Evolutionary conservation across 2,888 invertebrate species (phyloP).

Genomic region (Drosophila nr. perissopoda): DNA sequence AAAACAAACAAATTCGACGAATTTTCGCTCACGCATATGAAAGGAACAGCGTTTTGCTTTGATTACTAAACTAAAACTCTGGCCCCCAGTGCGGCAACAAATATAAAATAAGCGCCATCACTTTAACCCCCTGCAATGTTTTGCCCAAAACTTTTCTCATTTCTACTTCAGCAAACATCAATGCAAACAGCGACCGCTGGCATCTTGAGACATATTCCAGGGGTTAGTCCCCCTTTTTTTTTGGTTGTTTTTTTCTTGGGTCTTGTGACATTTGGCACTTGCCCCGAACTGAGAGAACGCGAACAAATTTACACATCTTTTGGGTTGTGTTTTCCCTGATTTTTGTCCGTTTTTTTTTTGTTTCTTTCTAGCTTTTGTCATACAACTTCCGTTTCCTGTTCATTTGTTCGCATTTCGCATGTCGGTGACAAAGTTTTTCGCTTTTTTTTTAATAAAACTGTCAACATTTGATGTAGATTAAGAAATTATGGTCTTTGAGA

Average conservation of each 20-base stretch:
- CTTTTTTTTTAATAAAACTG: slow-evolving; percentile 75
- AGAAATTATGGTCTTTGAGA: slow-evolving; percentile 71
- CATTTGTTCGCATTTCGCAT: slow-evolving; percentile 78
- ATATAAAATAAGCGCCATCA: slow-evolving; percentile 67
- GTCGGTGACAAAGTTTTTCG: slow-evolving; percentile 53
- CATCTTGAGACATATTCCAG: slow-evolving; percentile 57
- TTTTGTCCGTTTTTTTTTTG: slow-evolving; percentile 38
- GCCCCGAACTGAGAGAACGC: slow-evolving; percentile 44
- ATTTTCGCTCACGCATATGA: slow-evolving; percentile 28
- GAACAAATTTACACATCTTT: slow-evolving; percentile 76
- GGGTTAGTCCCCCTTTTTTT: slow-evolving; percentile 29
- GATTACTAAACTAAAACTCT: slow-evolving; percentile 77
- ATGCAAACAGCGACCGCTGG: slow-evolving; percentile 64
- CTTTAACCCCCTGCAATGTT: slow-evolving; percentile 19
- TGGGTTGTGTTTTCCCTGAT: slow-evolving; percentile 37
- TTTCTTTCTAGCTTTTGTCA: slow-evolving; percentile 53
- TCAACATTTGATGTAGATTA: slow-evolving; percentile 80
- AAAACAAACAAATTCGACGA: slow-evolving; percentile 77
- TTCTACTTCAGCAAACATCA: slow-evolving; percentile 77
- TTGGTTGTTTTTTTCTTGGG: slow-evolving; percentile 5
- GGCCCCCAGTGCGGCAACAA: slow-evolving; percentile 36
- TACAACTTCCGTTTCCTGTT: slow-evolving; percentile 79
- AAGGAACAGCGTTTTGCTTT: slow-evolving; percentile 52
- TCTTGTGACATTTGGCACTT: slow-evolving; percentile 77
- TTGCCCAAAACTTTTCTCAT: slow-evolving; percentile 75